phyloP scores from a whole-genome alignment of 1,140 invertebrate genomes.

The Penaeus vannamei region DNA sequence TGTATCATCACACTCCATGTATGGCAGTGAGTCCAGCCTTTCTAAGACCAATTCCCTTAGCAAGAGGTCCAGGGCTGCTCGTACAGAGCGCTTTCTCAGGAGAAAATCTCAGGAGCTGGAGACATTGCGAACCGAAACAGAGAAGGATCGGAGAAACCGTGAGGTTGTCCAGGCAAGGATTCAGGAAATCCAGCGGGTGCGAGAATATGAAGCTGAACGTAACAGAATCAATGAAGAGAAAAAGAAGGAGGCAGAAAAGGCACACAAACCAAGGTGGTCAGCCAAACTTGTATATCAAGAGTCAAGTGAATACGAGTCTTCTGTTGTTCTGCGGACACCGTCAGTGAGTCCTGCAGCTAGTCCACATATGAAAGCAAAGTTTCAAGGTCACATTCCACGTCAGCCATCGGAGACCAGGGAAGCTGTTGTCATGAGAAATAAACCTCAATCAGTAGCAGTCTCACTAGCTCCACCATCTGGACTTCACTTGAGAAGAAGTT shows the following conservation, averaged over 20 bases:
- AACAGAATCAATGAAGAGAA: conserved; percentile 55
- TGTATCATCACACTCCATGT: conserved; percentile 76
- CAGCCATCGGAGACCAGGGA: neutral
- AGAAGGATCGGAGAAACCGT: conserved; percentile 68
- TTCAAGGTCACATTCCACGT: conserved; percentile 37
- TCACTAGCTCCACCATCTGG: conserved; percentile 49
- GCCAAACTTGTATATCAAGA: conserved; percentile 70
- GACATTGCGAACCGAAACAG: conserved; percentile 75
- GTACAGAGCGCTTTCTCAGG: conserved; percentile 85
- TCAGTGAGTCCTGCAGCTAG: conserved; percentile 69
- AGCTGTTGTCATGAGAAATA: conserved; percentile 48
- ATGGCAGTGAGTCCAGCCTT: conserved; percentile 79
- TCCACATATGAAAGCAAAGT: conserved; percentile 65
- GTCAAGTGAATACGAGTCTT: conserved; percentile 69
- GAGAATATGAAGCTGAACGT: conserved; percentile 57
- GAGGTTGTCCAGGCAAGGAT: conserved; percentile 67
- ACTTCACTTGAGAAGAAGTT: conserved; percentile 65
- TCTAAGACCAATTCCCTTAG: conserved; percentile 75
- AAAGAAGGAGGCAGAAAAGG: conserved; percentile 35
- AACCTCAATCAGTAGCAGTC: conserved; percentile 24
- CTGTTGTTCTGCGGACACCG: conserved; percentile 67
- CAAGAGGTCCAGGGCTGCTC: conserved; percentile 77
- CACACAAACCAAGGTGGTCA: conserved; percentile 67
- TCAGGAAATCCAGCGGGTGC: conserved; percentile 60
- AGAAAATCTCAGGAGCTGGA: conserved; percentile 80